Evolutionary conservation across 1,140 invertebrate species (phyloP), one percentile per base, ranked within the genome.

Genomic region (Saccostrea echinata): DNA sequence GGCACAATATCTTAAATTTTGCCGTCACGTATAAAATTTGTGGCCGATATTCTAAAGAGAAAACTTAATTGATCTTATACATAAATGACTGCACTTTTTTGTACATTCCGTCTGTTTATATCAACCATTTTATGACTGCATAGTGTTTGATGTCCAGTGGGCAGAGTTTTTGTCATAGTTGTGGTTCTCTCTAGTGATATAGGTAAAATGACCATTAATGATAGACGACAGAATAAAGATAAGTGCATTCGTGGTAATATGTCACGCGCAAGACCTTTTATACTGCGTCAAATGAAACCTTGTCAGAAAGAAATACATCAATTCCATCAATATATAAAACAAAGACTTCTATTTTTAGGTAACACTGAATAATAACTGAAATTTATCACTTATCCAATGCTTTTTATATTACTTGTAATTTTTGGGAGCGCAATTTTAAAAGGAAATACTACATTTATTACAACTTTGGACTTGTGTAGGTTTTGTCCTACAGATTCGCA

Each of bases 231-330:
- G 68, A 30, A 33, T 33, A 76, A 0, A 76, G 30, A 33, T 16
- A 55, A 3, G 18, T 76, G 68, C 27, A 16, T 30, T 55, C 68
- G 68, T 76, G 27, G 68, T 27, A 2, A 76, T 30, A 27, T 76
- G 68, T 76, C 68, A 76, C 68, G 68, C 11, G 11, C 9, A 27
- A 27, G 6, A 24, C 68, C 27, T 3, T 76, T 76, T 71, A 71
- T 24, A 33, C 13, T 13, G 27, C 27, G 68, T 33, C 68, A 76
- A 30, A 76, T 76, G 18, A 76, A 33, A 76, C 68, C 27, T 4
- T 13, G 27, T 12, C 68, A 30, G 33, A 76, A 76, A n/a, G n/a
- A n/a, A 76, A 76, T 30, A 76, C 68, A 30, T 76, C 68, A 76
- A 30, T 61, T 61, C 18, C n/a, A 61, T 61, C 55, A 1, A 21